Conservation (phyloP, 2,113 vertebrate genomes). For the Oreochromis aureus region DNA sequence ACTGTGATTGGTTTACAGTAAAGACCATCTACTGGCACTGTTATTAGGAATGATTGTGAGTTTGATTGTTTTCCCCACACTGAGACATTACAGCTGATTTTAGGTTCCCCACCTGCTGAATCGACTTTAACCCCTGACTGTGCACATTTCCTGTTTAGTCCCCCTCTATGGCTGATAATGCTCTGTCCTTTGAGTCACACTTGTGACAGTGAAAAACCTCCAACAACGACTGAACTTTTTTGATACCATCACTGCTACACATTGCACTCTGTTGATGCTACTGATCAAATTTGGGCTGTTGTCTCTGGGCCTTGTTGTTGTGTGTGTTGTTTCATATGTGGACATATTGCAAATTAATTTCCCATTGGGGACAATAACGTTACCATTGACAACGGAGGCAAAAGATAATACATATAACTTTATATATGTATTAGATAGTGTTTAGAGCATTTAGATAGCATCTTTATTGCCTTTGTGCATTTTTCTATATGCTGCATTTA, state of each 20-base stretch:
- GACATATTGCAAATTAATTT: background rate
- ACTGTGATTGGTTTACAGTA: background rate
- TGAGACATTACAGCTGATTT: background rate
- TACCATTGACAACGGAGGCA: background rate
- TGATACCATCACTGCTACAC: background rate
- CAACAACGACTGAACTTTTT: background rate
- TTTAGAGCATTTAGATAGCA: background rate
- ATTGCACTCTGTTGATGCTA: background rate
- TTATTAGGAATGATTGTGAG: background rate
- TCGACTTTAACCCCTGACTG: background rate
- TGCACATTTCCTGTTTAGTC: background rate
- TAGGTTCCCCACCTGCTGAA: background rate
- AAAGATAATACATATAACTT: background rate
- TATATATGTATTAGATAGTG: background rate
- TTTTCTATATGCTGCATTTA: background rate
- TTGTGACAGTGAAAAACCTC: background rate
- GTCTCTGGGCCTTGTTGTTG: background rate
- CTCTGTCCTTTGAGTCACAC: background rate
- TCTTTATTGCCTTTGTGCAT: background rate
- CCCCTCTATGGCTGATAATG: rapidly evolving
- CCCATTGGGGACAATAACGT: background rate
- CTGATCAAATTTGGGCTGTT: background rate
- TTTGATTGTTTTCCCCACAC: background rate
- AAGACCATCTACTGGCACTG: background rate
- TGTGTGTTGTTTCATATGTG: background rate